Evolutionary conservation across 2,797 vertebrate genomes (phyloP), one percentile per base, ranked within the genome.

Genomic region (Lagodon rhomboides): DNA sequence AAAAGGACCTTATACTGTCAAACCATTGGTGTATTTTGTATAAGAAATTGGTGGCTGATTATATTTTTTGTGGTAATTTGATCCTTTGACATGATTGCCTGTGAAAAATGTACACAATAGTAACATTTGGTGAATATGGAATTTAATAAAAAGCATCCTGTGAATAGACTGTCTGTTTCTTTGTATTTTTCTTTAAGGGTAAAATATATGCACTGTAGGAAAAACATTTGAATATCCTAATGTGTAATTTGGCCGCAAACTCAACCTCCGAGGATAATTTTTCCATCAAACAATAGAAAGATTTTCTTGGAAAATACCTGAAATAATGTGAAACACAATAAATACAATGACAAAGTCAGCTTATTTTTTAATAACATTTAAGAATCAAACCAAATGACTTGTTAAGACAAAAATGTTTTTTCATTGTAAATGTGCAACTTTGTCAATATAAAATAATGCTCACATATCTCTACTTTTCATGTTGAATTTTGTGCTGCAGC

Each of bases 111-210:
- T 82, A 77, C 56, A 51, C 47, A 54, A 44, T 25, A 43, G 22
- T 77, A 46, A 60, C 22, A 71, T 23, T 43, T 50, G 64, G 23
- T 79, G 30, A 76, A 70, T 30, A 27, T 75, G n/a, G 22, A 78
- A 27, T 73, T 74, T 30, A 92, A 90, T 90, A 89, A 92, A 92
- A 83, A 78, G 6, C 10, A 53, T 67, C 50, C 60, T 78, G 23
- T 83, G 20, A 79, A 75, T 81, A 49, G 84, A 73, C 23, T 1
- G 30, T 76, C 18, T 77, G 73, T 74, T 49, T 83, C 20, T 58
- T 75, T 84, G 76, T 82, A 1, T 84, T 79, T 12, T 72, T 38
- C 38, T 38, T 38, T 76, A 68, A 3, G 34, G 20, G 4, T 23
- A 2, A 55, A 73, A 67, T 11, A 20, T 18, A 9, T 15, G 20